Conservation (phyloP, 2,113 vertebrate species). For the human (Homo sapiens) region GRCh38 chr19:32267501-32268000, state of each 20-base stretch:
- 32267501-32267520: too few species aligned
- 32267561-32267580: too few species aligned
- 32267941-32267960: too few species aligned
- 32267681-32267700: background rate
- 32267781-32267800: background rate
- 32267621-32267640: too few species aligned
- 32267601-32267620: too few species aligned
- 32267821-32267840: background rate
- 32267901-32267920: background rate
- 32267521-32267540: too few species aligned
- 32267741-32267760: background rate
- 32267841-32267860: background rate
- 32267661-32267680: background rate
- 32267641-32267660: too few species aligned
- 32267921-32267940: fast-evolving
- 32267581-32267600: too few species aligned
- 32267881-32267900: background rate
- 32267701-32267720: background rate
- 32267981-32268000: background rate
- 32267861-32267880: background rate
- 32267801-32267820: background rate
- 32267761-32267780: background rate
- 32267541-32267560: too few species aligned
- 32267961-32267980: background rate
- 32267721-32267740: background rate